Evolutionary conservation across 2,888 invertebrate species (phyloP), one percentile per base, ranked within the genome.

Genomic region (Drosophila mimica): DNA sequence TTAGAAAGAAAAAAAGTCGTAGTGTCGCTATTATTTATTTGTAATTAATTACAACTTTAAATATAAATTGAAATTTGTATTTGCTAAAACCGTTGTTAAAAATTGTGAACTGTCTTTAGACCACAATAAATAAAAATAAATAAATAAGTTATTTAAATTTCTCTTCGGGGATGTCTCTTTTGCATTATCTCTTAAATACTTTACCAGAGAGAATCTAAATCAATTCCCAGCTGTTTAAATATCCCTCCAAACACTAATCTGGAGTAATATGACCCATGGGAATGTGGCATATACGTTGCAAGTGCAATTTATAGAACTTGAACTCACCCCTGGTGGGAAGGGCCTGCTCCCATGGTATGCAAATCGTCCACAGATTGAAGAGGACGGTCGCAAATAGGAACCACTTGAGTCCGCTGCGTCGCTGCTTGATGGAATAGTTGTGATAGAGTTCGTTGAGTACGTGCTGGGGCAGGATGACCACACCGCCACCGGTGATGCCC

Each of bases 391-490:
- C 94, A 46, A 95, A 93, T 25, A 96, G 93, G 92, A 96, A 96
- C 92, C 96, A 95, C 91, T 95, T 95, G 51, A 96, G 93, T 38
- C 96, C 96, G 54, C 95, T 95, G 56, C 96, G 94, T 85, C 96
- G 95, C 91, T 96, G 96, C 86, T 96, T 95, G 53, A 95, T 94
- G 85, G 95, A 95, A 92, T 96, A 96, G 74, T 95, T 95, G 81
- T 95, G 95, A 91, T 96, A 96, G 7, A 96, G 94, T 84, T 94
- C 94, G 90, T 96, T 96, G 77, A 96, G 93, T 59, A 95, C 94
- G 11, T 94, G 94, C 87, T 95, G 95, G 40, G 95, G 93, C 33
- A 93, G 84, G 38, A 89, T 90, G 48, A 93, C 92, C 51, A 91
- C 87, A 54, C 86, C 88, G 17, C 86, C 91, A 13, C 83, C 86